A percentile compares a stretch with the other conserved stretches of the same genome.
phyloP scores from a whole-genome alignment of 2,113 vertebrate species.

The Perca flavescens region DNA sequence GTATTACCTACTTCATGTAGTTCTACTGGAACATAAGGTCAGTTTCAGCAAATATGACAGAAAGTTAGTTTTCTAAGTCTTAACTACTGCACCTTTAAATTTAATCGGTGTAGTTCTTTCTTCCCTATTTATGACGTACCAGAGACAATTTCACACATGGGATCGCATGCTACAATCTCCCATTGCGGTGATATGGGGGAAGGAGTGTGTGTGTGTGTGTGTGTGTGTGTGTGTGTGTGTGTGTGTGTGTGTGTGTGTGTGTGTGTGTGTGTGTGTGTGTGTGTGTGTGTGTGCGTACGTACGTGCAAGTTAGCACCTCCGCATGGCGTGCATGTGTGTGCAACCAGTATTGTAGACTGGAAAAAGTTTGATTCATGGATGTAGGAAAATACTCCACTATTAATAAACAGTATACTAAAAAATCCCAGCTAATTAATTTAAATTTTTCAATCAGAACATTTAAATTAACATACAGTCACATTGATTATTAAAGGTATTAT shows the following conservation, averaged over 20 bases:
- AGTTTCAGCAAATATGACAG: too few species aligned
- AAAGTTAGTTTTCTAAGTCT: too few species aligned
- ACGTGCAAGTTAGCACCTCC: background rate
- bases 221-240: background rate
- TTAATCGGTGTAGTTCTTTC: conserved; percentile 51
- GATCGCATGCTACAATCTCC: conserved; percentile 59
- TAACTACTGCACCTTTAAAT: conserved; percentile 15
- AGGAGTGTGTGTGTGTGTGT: conserved; percentile 16
- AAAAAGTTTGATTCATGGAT: background rate
- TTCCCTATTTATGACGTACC: conserved; percentile 58
- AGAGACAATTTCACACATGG: conserved; percentile 79
- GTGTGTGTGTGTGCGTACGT: too few species aligned
- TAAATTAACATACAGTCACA: background rate
- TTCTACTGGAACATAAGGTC: too few species aligned
- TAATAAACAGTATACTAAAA: background rate
- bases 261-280: background rate
- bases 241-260: conserved; percentile 22
- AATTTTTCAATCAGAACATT: background rate
- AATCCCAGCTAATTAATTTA: background rate
- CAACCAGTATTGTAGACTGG: background rate
- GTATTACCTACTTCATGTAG: too few species aligned
- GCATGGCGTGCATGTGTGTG: conserved; percentile 17
- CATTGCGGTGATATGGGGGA: conserved; percentile 14
- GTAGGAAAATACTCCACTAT: background rate
- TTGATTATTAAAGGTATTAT: background rate